Conservation (phyloP, 2,113 vertebrate species). For the Mungos mungo region DNA sequence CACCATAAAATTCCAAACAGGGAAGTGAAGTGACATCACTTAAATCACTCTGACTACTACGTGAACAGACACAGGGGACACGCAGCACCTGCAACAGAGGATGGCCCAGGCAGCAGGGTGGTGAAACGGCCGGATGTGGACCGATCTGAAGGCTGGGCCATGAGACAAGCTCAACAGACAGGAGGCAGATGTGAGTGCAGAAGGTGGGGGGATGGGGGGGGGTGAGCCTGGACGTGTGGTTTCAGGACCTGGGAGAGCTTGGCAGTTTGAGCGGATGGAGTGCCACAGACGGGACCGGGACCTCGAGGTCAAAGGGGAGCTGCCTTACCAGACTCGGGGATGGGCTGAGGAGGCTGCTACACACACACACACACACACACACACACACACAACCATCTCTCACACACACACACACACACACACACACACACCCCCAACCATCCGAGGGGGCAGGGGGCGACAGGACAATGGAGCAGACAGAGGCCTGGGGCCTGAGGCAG, state of each 20-base stretch:
- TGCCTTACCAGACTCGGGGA: not conserved
- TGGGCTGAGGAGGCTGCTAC: not conserved
- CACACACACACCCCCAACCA: too few relatives aligned
- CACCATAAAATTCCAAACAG: not conserved
- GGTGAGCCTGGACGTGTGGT: not conserved
- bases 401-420: too few relatives aligned
- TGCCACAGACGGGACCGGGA: too few relatives aligned
- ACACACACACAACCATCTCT: too few relatives aligned
- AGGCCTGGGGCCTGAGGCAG: not conserved
- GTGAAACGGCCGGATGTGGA: not conserved
- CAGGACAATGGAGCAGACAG: not conserved
- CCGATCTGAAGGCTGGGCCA: not conserved
- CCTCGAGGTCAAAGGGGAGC: not conserved
- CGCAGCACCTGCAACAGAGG: not conserved
- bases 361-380: too few relatives aligned
- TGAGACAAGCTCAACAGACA: not conserved
- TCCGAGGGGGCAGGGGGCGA: too few relatives aligned
- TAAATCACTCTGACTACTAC: not conserved
- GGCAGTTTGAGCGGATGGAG: too few relatives aligned
- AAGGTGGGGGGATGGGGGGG: too few relatives aligned
- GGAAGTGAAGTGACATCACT: not conserved
- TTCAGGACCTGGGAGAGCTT: not conserved
- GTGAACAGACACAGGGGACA: not conserved
- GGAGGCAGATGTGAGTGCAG: not conserved
- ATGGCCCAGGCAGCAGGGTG: not conserved